Base-by-base conservation (phyloP, 2,797 vertebrate genomes). In the Pyrrhura leucotis region DNA sequence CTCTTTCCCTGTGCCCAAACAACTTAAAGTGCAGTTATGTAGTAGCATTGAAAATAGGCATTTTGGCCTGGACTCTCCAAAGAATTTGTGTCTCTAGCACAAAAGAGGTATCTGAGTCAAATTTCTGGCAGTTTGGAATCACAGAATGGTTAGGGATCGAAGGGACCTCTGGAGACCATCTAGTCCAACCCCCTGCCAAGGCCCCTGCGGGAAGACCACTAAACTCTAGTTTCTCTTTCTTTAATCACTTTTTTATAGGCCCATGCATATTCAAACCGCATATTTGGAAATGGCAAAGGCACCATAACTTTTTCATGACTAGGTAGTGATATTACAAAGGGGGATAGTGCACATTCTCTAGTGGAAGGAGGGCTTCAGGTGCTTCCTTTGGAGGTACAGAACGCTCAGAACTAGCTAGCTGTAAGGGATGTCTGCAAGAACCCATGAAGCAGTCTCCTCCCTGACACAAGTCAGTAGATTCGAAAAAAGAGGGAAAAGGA, bases 241-340 rank as follows among this genome's bases (percentile, higher is more conserved):
- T 94, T 61, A 39, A 53, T 50, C 8, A 28, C 40, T 65, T 50
- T 45, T 58, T 73, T 63, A 74, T 42, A 83, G 29, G n/a, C 28
- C 48, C 66, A 21, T 10, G 15, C 1, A 10, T 11, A 44, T 16
- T 76, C 51, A 26, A 42, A 47, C 13, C 2, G 1, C 37, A 20
- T 5, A 12, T 14, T 29, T 11, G 39, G 44, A 56, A 80, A 44
- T 3, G 29, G 33, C 44, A 72, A 65, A 85, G 48, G 61, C 28
- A 80, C 7, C 31, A 11, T 1, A 6, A 33, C 40, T 79, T 48
- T 11, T 1, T 29, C 26, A 25, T 4, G 21, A 65, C 21, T 48
- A 47, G 1, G 4, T 0, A n/a, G 31, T 39, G 68, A 15, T 37
- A 53, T 3, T n/a, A 47, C 2, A 1, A 2, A 45, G 1, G 1